These are phyloP conservation scores for Apodemia duryi DNA, from an alignment of 2,888 invertebrate species.

Conservation along the genomic window DNA sequence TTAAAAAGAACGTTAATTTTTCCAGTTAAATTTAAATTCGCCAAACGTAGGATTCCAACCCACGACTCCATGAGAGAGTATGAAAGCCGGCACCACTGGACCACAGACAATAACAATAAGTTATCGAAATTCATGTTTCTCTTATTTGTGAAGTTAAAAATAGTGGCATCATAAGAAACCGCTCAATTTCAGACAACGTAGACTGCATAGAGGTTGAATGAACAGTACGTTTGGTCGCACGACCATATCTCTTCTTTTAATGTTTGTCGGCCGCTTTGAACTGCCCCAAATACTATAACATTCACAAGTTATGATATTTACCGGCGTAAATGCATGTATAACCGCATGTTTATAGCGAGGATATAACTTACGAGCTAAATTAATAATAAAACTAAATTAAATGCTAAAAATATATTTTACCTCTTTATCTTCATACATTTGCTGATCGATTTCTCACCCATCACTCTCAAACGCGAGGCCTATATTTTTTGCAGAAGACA, in stretches of 20 bases:
- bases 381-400: not conserved
- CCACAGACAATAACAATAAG: not conserved
- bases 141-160: too few species aligned
- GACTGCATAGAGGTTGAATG: slow-evolving; percentile 53
- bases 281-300: slow-evolving; percentile 73
- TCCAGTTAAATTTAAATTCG: not conserved
- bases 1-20: too few species aligned
- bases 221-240: slow-evolving; percentile 57
- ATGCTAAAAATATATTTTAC: not conserved
- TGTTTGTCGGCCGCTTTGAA: slow-evolving; percentile 71
- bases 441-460: not conserved
- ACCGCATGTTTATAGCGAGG: slow-evolving; percentile 50
- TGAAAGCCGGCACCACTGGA: not conserved
- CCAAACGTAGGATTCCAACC: not conserved
- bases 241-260: slow-evolving; percentile 71
- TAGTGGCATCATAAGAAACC: slow-evolving; percentile 20
- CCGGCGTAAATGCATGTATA: slow-evolving; percentile 48
- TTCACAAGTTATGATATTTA: slow-evolving; percentile 63
- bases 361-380: slow-evolving; percentile 33
- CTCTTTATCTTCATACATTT: not conserved
- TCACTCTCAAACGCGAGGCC: slow-evolving; percentile 27
- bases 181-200: slow-evolving; percentile 36
- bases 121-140: too few species aligned
- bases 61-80: not conserved
- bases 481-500: slow-evolving; percentile 43